phyloP scores from a whole-genome alignment of 1,140 invertebrate species.

The Fragariocoptes setiger region DNA sequence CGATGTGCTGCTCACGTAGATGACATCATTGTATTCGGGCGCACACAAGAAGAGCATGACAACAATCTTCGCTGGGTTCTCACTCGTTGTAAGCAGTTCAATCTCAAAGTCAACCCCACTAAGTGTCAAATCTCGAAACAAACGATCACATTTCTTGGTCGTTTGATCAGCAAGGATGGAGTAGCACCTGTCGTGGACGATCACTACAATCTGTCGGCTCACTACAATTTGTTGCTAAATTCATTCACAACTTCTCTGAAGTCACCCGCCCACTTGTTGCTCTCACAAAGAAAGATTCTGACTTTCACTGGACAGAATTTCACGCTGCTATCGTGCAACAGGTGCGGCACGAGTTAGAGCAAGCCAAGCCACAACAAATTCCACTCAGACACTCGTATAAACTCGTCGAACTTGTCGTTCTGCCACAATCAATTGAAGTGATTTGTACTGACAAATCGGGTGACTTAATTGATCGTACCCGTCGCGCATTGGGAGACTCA shows the following conservation, averaged over 20 bases:
- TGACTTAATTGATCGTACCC: background rate
- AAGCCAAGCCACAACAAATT: background rate
- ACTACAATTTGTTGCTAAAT: background rate
- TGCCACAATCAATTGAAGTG: background rate
- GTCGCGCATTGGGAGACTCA: background rate
- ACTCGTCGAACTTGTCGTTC: background rate
- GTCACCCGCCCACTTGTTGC: slow-evolving; percentile 15
- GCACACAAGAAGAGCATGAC: background rate
- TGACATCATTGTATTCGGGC: slow-evolving; percentile 11
- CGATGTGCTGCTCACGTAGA: slow-evolving; percentile 10
- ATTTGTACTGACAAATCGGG: background rate
- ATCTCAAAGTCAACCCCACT: background rate
- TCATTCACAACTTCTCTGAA: slow-evolving; percentile 12
- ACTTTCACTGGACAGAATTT: slow-evolving; percentile 13
- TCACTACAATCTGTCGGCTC: background rate
- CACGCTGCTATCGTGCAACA: background rate
- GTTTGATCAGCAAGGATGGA: background rate
- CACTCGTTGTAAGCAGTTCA: background rate
- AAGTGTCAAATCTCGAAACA: background rate
- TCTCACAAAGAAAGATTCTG: slow-evolving; percentile 16
- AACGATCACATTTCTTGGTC: background rate
- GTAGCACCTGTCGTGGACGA: background rate
- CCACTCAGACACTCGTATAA: background rate
- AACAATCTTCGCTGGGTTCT: background rate
- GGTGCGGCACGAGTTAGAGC: background rate